Conservation (phyloP, 2,888 invertebrate genomes). For the Ichneumon xanthorius region DNA sequence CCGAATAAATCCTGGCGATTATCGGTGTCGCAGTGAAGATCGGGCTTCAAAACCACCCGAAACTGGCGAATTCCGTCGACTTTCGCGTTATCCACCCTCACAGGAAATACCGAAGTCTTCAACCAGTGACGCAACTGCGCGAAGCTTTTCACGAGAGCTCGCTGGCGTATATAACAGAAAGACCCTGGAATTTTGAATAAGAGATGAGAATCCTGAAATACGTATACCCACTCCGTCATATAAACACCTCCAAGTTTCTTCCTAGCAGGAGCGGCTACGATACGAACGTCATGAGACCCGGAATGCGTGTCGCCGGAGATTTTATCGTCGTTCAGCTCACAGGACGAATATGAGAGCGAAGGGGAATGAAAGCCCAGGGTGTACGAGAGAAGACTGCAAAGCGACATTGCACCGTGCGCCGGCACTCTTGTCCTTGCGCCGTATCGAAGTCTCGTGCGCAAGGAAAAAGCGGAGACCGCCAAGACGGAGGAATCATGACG, state of each 20-base stretch:
- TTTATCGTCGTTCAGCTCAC: conserved; percentile 36
- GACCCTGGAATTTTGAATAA: background rate
- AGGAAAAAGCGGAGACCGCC: background rate
- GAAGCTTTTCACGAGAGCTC: background rate
- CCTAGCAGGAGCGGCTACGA: background rate
- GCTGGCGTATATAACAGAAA: background rate
- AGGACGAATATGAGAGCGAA: conserved; percentile 15
- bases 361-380: conserved; percentile 8
- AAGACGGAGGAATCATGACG: background rate
- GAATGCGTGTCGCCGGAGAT: conserved; percentile 8
- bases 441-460: background rate
- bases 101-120: background rate
- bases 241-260: background rate
- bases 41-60: background rate
- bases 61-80: background rate
- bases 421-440: background rate
- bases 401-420: background rate
- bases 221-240: conserved; percentile 15
- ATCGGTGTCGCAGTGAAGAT: background rate
- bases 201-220: conserved; percentile 25
- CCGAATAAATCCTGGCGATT: background rate
- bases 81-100: background rate
- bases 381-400: conserved; percentile 12
- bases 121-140: background rate
- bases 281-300: background rate